Percentiles rank a stretch among this genome's conserved stretches.
phyloP scores from a whole-genome alignment of 2,888 invertebrate genomes.

The Epistrophe grossulariae region DNA sequence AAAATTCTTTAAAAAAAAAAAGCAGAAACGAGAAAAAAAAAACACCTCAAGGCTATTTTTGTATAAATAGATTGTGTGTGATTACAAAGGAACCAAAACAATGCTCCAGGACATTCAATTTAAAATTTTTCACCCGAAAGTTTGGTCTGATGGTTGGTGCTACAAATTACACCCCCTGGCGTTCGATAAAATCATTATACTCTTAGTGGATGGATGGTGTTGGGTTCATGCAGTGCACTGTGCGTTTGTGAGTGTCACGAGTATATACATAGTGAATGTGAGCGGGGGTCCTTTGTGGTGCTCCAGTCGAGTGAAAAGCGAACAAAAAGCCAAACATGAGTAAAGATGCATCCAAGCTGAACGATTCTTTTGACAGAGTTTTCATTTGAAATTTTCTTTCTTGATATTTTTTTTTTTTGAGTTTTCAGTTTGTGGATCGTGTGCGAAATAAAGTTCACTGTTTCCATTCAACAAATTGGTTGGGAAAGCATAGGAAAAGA shows the following conservation, averaged over 20 bases:
- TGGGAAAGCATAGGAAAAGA: constrained; percentile 20
- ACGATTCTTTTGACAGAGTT: constrained; percentile 72
- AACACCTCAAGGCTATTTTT: constrained; percentile 75
- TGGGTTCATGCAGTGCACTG: constrained; percentile 22
- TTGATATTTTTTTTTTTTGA: constrained; percentile 60
- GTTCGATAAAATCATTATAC: constrained; percentile 77
- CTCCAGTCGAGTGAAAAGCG: constrained; percentile 82
- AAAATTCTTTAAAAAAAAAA: constrained; percentile 28
- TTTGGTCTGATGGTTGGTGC: constrained; percentile 79
- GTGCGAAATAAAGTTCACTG: constrained; percentile 45
- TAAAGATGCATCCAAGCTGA: constrained; percentile 71
- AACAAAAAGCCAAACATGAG: constrained; percentile 78
- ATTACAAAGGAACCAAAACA: constrained; percentile 82
- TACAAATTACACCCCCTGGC: constrained; percentile 81
- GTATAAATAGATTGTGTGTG: constrained; percentile 81
- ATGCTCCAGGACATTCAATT: constrained; percentile 82
- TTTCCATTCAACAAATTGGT: constrained; percentile 54
- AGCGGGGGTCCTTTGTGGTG: constrained; percentile 79
- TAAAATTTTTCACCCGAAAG: constrained; percentile 79
- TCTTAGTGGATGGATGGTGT: constrained; percentile 59
- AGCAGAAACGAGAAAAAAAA: not conserved
- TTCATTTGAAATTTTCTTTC: constrained; percentile 67
- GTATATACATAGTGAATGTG: constrained; percentile 45
- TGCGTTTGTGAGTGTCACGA: constrained; percentile 47
- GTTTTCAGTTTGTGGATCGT: constrained; percentile 18